Conservation (phyloP, 1,140 invertebrate genomes). For the Diorhabda carinulata region DNA sequence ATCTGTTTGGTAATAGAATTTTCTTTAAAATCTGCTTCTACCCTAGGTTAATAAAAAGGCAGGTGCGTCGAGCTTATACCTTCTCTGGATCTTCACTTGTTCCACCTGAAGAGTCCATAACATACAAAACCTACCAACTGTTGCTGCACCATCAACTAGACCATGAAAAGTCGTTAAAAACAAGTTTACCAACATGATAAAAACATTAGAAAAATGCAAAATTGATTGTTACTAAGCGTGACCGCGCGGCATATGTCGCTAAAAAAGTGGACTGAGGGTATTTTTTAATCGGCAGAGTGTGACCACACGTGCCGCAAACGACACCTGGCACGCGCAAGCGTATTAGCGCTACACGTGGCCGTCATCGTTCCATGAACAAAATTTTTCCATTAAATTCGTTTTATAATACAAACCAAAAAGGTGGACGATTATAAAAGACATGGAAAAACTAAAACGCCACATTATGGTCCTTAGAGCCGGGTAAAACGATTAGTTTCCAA, state of each 20-base stretch:
- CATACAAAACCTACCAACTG: constrained; percentile 15
- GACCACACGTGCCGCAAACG: constrained; percentile 15
- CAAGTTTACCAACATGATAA: constrained; percentile 13
- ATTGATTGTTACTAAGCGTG: constrained; percentile 17
- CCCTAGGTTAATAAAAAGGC: background rate
- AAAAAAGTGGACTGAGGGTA: background rate
- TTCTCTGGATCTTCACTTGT: constrained; percentile 10
- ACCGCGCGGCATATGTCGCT: constrained; percentile 12
- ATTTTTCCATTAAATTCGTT: too few relatives aligned
- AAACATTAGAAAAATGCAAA: constrained; percentile 19
- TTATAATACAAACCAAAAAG: too few relatives aligned
- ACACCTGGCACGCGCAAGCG: constrained; percentile 19
- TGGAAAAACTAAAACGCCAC: too few relatives aligned
- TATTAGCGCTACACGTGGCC: constrained; percentile 5
- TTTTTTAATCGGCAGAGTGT: background rate
- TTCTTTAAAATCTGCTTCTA: background rate
- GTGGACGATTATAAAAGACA: too few relatives aligned
- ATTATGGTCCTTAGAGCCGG: too few relatives aligned
- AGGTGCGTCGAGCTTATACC: background rate
- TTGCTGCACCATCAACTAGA: constrained; percentile 8
- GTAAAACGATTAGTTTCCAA: too few relatives aligned
- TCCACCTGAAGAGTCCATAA: constrained; percentile 12
- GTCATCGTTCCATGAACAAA: background rate
- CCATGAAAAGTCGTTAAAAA: constrained; percentile 20
- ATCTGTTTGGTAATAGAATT: too few relatives aligned